A percentile compares a stretch with the other conserved stretches of the same genome.
These are phyloP conservation scores for Eudyptes chrysolophus DNA, from an alignment of 2,113 vertebrate species.

Conservation along the genomic window DNA sequence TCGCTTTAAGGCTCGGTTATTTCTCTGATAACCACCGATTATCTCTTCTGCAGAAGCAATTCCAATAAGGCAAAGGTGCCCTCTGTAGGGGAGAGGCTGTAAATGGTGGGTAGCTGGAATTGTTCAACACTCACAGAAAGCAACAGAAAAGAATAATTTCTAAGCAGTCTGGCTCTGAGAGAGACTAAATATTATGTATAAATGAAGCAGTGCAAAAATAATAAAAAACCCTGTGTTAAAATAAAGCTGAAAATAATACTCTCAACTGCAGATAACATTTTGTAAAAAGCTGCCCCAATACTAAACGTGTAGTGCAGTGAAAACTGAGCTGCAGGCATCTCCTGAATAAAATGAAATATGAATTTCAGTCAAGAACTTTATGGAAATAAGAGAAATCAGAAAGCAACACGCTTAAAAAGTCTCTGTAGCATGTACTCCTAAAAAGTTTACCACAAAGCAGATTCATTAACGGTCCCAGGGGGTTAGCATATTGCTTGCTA, in stretches of 20 bases:
- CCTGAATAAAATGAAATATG: background rate
- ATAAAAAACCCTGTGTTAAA: background rate
- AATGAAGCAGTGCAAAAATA: background rate
- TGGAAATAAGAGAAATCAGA: background rate
- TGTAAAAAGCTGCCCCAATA: background rate
- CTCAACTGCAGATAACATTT: background rate
- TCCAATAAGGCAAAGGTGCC: constrained; percentile 80
- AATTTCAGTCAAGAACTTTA: background rate
- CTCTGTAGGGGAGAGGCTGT: constrained; percentile 78
- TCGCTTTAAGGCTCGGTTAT: constrained; percentile 29
- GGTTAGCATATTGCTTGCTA: constrained; percentile 60
- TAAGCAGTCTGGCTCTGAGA: background rate
- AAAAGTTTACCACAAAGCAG: constrained; percentile 72
- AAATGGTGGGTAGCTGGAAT: constrained; percentile 48
- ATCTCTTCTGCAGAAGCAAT: constrained; percentile 38
- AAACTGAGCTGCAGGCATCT: background rate
- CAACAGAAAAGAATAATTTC: background rate
- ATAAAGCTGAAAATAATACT: background rate
- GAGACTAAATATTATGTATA: background rate
- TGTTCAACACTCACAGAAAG: background rate
- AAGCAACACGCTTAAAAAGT: constrained; percentile 27
- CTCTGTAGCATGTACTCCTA: constrained; percentile 39
- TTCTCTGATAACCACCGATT: constrained; percentile 51
- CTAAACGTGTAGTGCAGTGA: background rate
- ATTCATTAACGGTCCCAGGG: constrained; percentile 72